phyloP scores from a whole-genome alignment of 1,140 invertebrate genomes.

The Scaptodrosophila lebanonensis region DNA sequence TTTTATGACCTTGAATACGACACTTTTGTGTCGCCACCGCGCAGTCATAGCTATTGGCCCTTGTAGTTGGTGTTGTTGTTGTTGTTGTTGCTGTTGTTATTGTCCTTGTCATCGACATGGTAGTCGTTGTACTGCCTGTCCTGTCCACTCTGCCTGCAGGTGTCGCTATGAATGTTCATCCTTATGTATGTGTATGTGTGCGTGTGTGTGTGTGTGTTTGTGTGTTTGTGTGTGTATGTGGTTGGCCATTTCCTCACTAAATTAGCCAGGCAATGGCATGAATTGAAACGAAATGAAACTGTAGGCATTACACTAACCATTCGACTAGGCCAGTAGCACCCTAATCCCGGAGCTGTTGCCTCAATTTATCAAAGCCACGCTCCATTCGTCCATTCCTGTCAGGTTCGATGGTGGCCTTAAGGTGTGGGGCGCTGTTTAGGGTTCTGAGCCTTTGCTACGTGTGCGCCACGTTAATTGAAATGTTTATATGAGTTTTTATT shows the following conservation, averaged over 20 bases:
- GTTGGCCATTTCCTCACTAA: constrained; percentile 67
- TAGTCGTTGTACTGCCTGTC: too few species aligned
- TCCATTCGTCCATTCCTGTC: constrained; percentile 62
- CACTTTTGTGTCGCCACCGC: constrained; percentile 61
- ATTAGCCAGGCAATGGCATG: constrained; percentile 71
- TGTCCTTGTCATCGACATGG: constrained; percentile 5
- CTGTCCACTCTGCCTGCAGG: too few species aligned
- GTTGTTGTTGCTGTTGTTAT: constrained; percentile 10
- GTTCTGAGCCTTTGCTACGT: constrained; percentile 30
- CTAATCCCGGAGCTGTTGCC: constrained; percentile 47
- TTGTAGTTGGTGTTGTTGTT: neutral
- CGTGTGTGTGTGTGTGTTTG: too few species aligned
- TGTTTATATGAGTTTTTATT: constrained; percentile 75
- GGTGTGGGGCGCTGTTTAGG: neutral
- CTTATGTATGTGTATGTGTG: too few species aligned
- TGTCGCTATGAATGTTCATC: too few species aligned
- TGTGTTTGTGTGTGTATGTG: neutral
- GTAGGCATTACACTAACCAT: neutral
- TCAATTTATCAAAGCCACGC: constrained; percentile 69
- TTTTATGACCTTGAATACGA: constrained; percentile 74
- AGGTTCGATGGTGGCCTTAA: constrained; percentile 30
- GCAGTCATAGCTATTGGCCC: constrained; percentile 6
- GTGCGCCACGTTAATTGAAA: constrained; percentile 65
- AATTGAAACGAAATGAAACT: constrained; percentile 55
- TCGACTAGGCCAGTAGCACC: constrained; percentile 15